A percentile compares a stretch with the other conserved stretches of the same genome.
These are phyloP conservation scores for Tribolium castaneum DNA, from an alignment of 1,140 invertebrate genomes.

Conservation along the genomic window DNA sequence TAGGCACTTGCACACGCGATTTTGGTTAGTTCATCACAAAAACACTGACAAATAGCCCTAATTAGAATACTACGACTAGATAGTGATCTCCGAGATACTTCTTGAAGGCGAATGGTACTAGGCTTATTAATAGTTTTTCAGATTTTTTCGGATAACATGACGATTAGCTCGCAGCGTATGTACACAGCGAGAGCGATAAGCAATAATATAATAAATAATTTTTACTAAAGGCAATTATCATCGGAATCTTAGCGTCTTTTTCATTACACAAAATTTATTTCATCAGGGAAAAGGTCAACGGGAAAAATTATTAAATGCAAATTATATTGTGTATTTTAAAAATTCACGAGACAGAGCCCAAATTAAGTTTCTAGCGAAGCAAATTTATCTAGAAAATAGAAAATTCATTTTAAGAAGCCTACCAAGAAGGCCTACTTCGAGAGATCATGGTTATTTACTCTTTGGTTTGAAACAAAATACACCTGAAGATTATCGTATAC, in stretches of 20 bases:
- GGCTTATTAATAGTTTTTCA: no score
- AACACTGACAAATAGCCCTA: no score
- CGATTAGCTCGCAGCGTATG: no score
- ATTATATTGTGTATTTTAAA: constrained; percentile 63
- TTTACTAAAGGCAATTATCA: constrained; percentile 64
- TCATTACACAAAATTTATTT: constrained; percentile 42
- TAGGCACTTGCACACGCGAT: no score
- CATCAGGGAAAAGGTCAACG: constrained; percentile 62
- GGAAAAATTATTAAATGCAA: constrained; percentile 61
- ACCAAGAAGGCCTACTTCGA: constrained; percentile 59
- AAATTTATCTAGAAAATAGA: constrained; percentile 60
- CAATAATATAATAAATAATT: no score
- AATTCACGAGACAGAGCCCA: constrained; percentile 63
- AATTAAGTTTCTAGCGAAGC: constrained; percentile 59
- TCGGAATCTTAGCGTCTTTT: constrained; percentile 63
- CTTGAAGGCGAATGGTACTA: no score
- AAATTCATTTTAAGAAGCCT: constrained; percentile 62
- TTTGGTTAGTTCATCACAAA: no score
- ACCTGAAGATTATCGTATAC: constrained; percentile 46
- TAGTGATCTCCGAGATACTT: no score
- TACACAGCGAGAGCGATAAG: no score
- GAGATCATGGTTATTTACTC: constrained; percentile 61
- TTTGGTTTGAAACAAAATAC: constrained; percentile 55
- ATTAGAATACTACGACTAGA: no score
- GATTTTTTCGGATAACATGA: no score